Evolutionary conservation across 1,140 invertebrate genomes (phyloP).

Genomic region (Macrobrachium rosenbergii): DNA sequence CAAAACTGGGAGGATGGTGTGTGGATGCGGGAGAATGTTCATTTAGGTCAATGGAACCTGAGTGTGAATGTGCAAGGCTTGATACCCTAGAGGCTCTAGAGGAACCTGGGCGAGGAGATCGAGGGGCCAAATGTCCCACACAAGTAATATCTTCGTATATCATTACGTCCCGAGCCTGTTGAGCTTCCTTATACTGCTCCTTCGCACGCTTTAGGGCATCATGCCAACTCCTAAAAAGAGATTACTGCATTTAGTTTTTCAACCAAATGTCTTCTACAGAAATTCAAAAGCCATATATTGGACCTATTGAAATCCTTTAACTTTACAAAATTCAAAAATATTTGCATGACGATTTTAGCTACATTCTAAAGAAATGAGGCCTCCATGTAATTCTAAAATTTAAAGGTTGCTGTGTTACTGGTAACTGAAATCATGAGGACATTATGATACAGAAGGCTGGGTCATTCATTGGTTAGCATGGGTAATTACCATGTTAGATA

Average conservation of each 20-base stretch:
- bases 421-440: no score
- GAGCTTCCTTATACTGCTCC: conserved; percentile 65
- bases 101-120: conserved; percentile 65
- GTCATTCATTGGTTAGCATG: no score
- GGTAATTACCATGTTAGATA: no score
- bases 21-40: conserved; percentile 65
- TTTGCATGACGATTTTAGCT: no score
- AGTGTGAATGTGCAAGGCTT: conserved; percentile 69
- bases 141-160: conserved; percentile 69
- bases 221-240: conserved; percentile 75
- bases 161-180: conserved; percentile 65
- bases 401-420: no score
- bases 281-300: no score
- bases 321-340: no score
- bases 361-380: no score
- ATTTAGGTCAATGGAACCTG: conserved; percentile 69
- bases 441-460: no score
- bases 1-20: conserved; percentile 62
- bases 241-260: not conserved
- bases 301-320: no score
- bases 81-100: conserved; percentile 68
- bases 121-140: conserved; percentile 55
- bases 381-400: no score
- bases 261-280: conserved; percentile 70
- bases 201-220: conserved; percentile 63